Base-by-base conservation (phyloP, 1,140 invertebrate species). In the Bradysia coprophila region DNA sequence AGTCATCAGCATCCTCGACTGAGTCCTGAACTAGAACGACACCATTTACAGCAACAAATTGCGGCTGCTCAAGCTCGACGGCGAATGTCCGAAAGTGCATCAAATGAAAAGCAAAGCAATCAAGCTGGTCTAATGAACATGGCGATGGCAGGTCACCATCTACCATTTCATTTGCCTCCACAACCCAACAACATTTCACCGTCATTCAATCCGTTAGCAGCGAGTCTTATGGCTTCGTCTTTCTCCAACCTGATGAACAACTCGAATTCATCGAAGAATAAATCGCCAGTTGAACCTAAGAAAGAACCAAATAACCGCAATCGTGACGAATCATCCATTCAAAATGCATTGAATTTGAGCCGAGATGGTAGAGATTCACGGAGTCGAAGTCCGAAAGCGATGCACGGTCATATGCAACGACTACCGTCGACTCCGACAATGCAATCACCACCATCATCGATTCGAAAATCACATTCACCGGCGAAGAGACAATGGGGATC, bases 401-500 rank as follows among this genome's bases (percentile, higher is more conserved):
- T 41, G 11, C 31, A 21, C 28, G 1, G 8, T 2, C 22, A 37
- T 16, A 28, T 37, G 8, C 38, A 31, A 13, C 15, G 37, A 41
- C 38, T 40, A 45, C 15, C 42, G 15, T 21, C 28, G 40, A 38
- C 45, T 46, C 46, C 36, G 13, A 34, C 43, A 33, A 43, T 40
- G 34, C 47, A 43, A 31, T 47, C 45, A 38, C 21, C 44, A 40
- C 13, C 19, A 19, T 38, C 40, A 43, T 21, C 38, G 42, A 63
- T 76, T 24, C 66, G 82, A 20, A 91, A 92, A 56, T 75, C 83
- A 1, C 72, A 79, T n/a, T 85, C 84, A 21, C 86, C 88, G 3
- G 79, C 84, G 8, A 94, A 93, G 63, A 72, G 88, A 13, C 81
- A 87, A 50, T 95, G 90, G 89, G 83, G 84, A 38, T 72, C 78